Evolutionary conservation across 2,113 vertebrate genomes (phyloP).

Genomic region (Alethe castanea): DNA sequence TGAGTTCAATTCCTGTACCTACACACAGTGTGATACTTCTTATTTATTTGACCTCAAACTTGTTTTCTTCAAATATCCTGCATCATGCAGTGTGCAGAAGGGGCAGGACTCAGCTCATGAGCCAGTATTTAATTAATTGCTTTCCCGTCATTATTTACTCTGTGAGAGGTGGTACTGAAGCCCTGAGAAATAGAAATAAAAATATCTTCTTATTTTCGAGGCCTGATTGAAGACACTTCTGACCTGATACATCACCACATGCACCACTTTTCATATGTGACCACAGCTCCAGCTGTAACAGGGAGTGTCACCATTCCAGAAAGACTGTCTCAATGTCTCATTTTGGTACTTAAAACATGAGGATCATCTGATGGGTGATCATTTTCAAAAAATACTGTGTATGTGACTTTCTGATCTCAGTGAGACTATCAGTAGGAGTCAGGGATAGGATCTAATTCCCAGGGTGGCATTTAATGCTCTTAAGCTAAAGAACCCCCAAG

Average conservation of each 20-base stretch:
- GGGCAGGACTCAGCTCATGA: neutral
- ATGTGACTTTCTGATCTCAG: neutral
- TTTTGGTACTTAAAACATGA: neutral
- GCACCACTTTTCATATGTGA: neutral
- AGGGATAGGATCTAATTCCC: neutral
- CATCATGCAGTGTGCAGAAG: neutral
- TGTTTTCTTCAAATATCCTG: neutral
- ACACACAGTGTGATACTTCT: neutral
- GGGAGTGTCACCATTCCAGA: neutral
- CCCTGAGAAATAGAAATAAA: neutral
- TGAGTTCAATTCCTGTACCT: neutral
- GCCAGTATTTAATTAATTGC: neutral
- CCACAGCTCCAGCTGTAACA: neutral
- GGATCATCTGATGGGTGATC: neutral
- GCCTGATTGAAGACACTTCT: neutral
- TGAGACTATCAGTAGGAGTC: neutral
- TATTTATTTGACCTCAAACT: neutral
- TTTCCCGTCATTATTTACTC: neutral
- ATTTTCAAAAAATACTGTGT: neutral
- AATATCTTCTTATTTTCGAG: neutral
- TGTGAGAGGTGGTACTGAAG: neutral
- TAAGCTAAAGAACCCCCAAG: neutral
- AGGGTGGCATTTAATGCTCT: slow-evolving; percentile 12
- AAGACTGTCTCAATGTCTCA: neutral
- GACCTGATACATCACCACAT: neutral